Percentiles rank a stretch among this genome's conserved stretches.
These are phyloP conservation scores for Argya squamiceps DNA, from an alignment of 2,797 vertebrate species.

Conservation along the genomic window DNA sequence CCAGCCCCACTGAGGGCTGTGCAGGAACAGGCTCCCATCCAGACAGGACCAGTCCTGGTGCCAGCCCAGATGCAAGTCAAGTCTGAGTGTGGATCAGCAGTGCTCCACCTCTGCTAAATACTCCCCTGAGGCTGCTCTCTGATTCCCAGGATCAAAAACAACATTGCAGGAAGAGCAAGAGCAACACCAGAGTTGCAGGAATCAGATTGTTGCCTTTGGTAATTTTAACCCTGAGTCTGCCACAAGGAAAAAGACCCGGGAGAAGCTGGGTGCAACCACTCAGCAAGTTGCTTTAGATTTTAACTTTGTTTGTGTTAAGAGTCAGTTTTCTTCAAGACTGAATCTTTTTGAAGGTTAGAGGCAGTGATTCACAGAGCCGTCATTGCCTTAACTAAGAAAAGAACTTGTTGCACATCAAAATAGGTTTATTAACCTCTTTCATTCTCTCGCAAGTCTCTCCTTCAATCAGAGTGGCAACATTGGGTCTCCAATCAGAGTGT, in stretches of 20 bases:
- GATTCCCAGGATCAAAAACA: background rate
- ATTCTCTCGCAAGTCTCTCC: background rate
- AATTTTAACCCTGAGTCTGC: background rate
- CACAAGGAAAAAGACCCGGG: background rate
- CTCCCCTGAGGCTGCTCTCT: background rate
- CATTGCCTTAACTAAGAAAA: background rate
- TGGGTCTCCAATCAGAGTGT: background rate
- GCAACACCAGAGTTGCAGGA: background rate
- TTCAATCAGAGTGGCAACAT: background rate
- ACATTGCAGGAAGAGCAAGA: background rate
- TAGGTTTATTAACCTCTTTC: background rate
- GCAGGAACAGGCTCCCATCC: background rate
- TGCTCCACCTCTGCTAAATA: background rate
- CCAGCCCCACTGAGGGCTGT: accelerated
- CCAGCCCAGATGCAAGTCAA: background rate
- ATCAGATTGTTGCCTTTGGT: background rate
- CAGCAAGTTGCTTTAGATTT: background rate
- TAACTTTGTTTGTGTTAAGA: background rate
- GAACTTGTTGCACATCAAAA: background rate
- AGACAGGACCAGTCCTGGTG: background rate
- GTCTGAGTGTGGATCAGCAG: background rate
- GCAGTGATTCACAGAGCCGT: background rate
- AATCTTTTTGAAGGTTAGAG: background rate
- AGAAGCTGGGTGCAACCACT: background rate
- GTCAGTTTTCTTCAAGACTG: background rate